Conservation (phyloP, 2,888 invertebrate species). For the Erebia aethiops region DNA sequence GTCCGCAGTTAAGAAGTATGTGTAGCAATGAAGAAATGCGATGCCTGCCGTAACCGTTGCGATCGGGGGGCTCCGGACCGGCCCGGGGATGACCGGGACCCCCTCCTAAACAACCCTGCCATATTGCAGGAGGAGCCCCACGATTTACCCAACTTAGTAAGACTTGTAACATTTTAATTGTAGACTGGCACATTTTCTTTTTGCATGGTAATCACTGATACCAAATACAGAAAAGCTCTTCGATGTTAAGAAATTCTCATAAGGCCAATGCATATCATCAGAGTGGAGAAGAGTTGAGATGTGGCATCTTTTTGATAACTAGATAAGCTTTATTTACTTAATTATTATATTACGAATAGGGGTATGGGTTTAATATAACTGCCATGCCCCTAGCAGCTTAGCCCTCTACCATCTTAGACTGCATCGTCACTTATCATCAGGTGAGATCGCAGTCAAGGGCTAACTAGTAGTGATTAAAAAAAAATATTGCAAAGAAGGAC, state of each 20-base stretch:
- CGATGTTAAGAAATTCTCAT: neutral
- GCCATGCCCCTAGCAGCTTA: too few relatives aligned
- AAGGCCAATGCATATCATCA: neutral
- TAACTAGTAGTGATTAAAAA: too few relatives aligned
- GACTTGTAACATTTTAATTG: constrained; percentile 51
- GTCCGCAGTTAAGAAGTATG: constrained; percentile 78
- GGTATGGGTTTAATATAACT: too few relatives aligned
- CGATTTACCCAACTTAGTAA: constrained; percentile 71
- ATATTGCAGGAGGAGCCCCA: constrained; percentile 67
- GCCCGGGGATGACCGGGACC: constrained; percentile 61
- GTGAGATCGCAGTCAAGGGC: too few relatives aligned
- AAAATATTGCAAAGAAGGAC: too few relatives aligned
- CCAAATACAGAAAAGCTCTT: neutral
- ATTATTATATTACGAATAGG: too few relatives aligned
- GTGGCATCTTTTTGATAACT: too few relatives aligned
- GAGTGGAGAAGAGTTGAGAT: too few relatives aligned
- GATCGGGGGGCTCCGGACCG: constrained; percentile 60
- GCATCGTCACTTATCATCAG: too few relatives aligned
- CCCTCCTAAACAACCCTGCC: constrained; percentile 66
- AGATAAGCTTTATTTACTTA: too few relatives aligned
- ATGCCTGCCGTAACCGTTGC: constrained; percentile 68
- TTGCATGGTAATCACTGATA: constrained; percentile 41
- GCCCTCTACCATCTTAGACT: too few relatives aligned
- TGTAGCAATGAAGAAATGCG: constrained; percentile 77
- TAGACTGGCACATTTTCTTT: constrained; percentile 54